These are phyloP conservation scores for Hymenochirus boettgeri DNA, from an alignment of 2,113 vertebrate species.

Conservation along the genomic window DNA sequence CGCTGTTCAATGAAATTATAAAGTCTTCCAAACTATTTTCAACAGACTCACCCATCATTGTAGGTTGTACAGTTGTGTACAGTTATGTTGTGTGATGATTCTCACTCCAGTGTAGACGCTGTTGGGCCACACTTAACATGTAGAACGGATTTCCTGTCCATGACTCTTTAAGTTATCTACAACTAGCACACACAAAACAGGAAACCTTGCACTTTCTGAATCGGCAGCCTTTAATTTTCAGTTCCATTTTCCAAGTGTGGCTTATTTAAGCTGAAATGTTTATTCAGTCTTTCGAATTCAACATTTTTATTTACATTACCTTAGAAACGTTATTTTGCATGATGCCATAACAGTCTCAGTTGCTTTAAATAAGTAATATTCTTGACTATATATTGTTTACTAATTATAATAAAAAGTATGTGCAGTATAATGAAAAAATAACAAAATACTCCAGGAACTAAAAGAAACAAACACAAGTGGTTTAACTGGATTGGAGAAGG, in stretches of 20 bases:
- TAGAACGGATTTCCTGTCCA: slow-evolving; percentile 74
- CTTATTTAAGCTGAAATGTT: slow-evolving; percentile 60
- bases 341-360: background rate
- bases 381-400: no score
- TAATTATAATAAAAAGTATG: no score
- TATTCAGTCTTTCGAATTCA: background rate
- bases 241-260: slow-evolving; percentile 39
- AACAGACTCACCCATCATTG: slow-evolving; percentile 73
- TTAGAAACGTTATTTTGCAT: background rate
- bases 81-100: slow-evolving; percentile 49
- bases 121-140: slow-evolving; percentile 62
- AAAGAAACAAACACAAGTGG: no score
- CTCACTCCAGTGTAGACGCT: slow-evolving; percentile 54
- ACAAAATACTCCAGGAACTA: no score
- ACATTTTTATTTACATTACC: background rate
- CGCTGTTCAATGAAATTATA: slow-evolving; percentile 47
- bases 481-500: no score
- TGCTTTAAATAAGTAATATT: background rate
- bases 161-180: slow-evolving; percentile 68
- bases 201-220: slow-evolving; percentile 78
- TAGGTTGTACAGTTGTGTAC: slow-evolving; percentile 49
- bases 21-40: slow-evolving; percentile 76
- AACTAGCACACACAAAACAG: slow-evolving; percentile 77
- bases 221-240: slow-evolving; percentile 40
- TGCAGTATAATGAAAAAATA: no score